Conservation (phyloP, 2,888 invertebrate genomes). For the Cenopis cana region DNA sequence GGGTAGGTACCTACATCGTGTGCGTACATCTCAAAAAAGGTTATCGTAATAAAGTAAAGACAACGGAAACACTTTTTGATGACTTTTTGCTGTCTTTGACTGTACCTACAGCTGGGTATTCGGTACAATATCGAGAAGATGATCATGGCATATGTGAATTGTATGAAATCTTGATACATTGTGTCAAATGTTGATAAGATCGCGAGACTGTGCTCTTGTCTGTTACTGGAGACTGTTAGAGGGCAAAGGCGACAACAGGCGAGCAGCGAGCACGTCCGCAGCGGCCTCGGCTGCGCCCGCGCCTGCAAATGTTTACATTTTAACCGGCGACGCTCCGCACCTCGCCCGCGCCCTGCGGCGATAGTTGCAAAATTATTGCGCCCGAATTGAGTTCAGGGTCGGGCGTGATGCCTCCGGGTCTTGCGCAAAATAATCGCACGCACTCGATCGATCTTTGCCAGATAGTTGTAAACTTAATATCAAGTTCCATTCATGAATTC, state of each 20-base stretch:
- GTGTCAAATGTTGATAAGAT: no score
- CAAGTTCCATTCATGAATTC: constrained; percentile 22
- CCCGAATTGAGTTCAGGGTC: constrained; percentile 83
- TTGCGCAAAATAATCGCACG: constrained; percentile 67
- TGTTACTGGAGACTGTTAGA: constrained; percentile 1
- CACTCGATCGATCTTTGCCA: constrained; percentile 12
- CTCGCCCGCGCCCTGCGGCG: constrained; percentile 64
- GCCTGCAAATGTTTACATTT: constrained; percentile 85
- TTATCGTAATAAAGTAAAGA: neutral
- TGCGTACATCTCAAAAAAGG: neutral
- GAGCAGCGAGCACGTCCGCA: constrained; percentile 69
- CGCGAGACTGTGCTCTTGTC: neutral
- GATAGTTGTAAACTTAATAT: constrained; percentile 12
- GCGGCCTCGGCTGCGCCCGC: constrained; percentile 76
- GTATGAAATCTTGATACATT: no score
- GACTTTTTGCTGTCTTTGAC: no score
- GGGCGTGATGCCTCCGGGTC: constrained; percentile 79
- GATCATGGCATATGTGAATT: no score
- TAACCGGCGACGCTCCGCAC: constrained; percentile 69
- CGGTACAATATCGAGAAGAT: no score
- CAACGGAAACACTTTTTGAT: no score
- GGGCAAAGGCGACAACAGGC: constrained; percentile 35
- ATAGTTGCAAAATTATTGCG: constrained; percentile 82
- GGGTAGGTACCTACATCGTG: neutral
- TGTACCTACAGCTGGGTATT: no score